phyloP scores from a whole-genome alignment of 2,113 vertebrate species.

The Parotia lawesii region DNA sequence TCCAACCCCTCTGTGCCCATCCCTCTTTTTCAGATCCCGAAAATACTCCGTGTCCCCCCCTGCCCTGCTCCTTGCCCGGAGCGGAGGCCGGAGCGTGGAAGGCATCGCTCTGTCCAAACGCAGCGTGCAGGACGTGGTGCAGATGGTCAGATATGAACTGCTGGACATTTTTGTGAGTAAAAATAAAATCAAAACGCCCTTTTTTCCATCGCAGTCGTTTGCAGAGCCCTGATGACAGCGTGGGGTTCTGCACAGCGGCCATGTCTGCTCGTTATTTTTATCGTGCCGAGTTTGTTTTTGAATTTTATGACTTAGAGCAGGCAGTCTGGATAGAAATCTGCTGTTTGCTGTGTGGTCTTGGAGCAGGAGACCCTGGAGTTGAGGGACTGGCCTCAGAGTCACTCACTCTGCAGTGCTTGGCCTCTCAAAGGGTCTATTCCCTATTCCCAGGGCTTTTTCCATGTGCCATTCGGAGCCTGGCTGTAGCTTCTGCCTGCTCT shows the following conservation, averaged over 20 bases:
- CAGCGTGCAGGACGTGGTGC: conserved; percentile 63
- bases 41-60: conserved; percentile 75
- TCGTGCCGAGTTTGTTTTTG: not conserved
- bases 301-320: not conserved
- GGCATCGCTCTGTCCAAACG: conserved; percentile 59
- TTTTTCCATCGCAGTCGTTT: not conserved
- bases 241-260: not conserved
- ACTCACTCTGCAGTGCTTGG: not conserved
- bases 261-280: not conserved
- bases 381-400: not conserved
- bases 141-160: conserved; percentile 64
- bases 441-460: not conserved
- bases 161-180: conserved; percentile 82
- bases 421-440: not conserved
- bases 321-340: not conserved
- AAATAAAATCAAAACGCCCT: not conserved
- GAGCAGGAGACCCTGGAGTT: not conserved
- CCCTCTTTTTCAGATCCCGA: conserved; percentile 72
- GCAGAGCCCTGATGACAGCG: not conserved
- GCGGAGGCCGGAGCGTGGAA: conserved; percentile 35
- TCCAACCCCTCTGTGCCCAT: not conserved
- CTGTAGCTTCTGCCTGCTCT: not conserved
- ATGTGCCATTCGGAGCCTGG: not conserved
- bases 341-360: not conserved
- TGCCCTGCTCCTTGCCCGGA: conserved; percentile 77